Percentiles rank a stretch among this genome's conserved stretches.
phyloP scores from a whole-genome alignment of 1,140 invertebrate species.

The Ditylenchus dipsaci region DNA sequence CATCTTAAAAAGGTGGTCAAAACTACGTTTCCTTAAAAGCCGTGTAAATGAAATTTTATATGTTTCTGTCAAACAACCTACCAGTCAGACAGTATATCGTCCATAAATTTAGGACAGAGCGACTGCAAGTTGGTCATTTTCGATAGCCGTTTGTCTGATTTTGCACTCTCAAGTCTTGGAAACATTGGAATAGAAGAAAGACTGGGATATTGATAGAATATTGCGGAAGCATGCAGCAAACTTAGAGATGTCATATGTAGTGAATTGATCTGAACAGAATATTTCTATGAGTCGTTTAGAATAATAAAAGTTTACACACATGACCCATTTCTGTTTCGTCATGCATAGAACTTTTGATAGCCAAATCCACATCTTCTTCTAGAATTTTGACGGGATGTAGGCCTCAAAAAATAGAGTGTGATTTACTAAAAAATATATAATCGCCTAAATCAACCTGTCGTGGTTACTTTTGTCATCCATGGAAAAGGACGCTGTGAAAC shows the following conservation, averaged over 20 bases:
- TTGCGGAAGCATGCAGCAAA: constrained; percentile 3
- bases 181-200: neutral
- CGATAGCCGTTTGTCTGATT: neutral
- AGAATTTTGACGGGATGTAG: neutral
- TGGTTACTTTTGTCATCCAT: constrained; percentile 3
- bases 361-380: neutral
- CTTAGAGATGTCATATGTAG: neutral
- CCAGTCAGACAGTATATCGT: neutral
- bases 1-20: neutral
- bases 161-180: neutral
- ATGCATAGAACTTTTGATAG: neutral
- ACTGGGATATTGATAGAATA: neutral
- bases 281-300: no score
- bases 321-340: neutral
- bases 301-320: neutral
- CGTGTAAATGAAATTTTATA: neutral
- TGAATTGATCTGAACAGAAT: no score
- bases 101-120: neutral
- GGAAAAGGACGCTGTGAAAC: constrained; percentile 1
- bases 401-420: neutral
- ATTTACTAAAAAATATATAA: neutral
- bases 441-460: neutral
- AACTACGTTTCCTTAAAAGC: neutral
- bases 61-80: neutral
- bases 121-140: neutral